A percentile compares a stretch with the other conserved stretches of the same genome.
phyloP scores from a whole-genome alignment of 2,113 vertebrate genomes.

The Engystomops pustulosus region DNA sequence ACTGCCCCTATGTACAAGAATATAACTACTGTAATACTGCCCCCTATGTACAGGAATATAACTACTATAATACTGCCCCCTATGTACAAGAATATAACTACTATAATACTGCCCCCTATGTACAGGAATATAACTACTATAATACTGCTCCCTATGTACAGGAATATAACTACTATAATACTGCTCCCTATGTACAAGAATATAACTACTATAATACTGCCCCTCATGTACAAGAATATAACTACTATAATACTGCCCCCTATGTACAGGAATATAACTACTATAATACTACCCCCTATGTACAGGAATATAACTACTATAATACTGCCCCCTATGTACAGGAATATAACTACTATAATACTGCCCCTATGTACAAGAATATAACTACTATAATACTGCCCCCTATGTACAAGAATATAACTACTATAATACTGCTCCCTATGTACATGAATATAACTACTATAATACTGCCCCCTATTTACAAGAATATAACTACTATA shows the following conservation, averaged over 20 bases:
- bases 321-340: neutral
- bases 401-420: too few relatives aligned
- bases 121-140: too few relatives aligned
- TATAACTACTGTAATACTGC: slow-evolving; percentile 3
- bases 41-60: neutral
- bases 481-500: slow-evolving; percentile 13
- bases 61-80: neutral
- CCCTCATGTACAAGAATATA: too few relatives aligned
- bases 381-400: neutral
- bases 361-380: neutral
- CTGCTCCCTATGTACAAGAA: too few relatives aligned
- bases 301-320: slow-evolving; percentile 3
- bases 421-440: too few relatives aligned
- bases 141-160: too few relatives aligned
- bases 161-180: too few relatives aligned
- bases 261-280: neutral
- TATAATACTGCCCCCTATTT: neutral
- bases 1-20: neutral
- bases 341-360: slow-evolving; percentile 2
- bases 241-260: neutral
- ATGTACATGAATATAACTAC: too few relatives aligned
- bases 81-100: slow-evolving; percentile 4
- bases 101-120: neutral
- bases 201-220: too few relatives aligned
- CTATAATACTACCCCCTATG: neutral